Evolutionary conservation across 1,140 invertebrate genomes (phyloP), one percentile per base, ranked within the genome.

Genomic region (Drosophila chauvacae): DNA sequence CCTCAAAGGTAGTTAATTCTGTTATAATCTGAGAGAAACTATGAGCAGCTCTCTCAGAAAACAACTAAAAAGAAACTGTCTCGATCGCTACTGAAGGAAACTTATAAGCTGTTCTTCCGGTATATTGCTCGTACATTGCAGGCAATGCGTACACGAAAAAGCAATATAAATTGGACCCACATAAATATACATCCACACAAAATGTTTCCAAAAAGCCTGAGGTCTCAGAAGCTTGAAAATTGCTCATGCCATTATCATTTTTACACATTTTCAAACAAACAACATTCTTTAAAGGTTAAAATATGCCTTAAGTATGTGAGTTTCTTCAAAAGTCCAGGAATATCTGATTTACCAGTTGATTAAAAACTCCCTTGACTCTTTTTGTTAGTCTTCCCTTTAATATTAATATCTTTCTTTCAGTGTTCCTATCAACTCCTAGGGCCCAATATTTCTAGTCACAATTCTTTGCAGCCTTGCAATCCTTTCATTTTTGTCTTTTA

Each of bases 401-500:
- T 4, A 4, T 2, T 1, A 37, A 41, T 50, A 16, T 26, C n/a
- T 57, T 65, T 65, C 30, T 66, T 51, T 45, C 42, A 44, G 66
- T 70, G 66, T 16, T 35, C 13, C 11, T 23, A 55, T 39, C 37
- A 11, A 14, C 33, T 61, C 23, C 33, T 37, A 16, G n/a, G 30
- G 55, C 59, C 62, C 35, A 57, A 51, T 47, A 48, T 53, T 42
- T 45, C 37, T 33, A 45, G 35, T 44, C 55, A 13, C 48, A 51
- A 39, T 44, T 35, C 58, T 59, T 45, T 45, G 39, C 57, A 66
- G 45, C 75, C 53, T 77, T 62, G 59, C 72, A 80, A 88, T 80
- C 84, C 81, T 81, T 88, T 75, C 61, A 35, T 44, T 71, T 69
- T 63, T 39, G 20, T 72, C 55, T 47, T 55, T 47, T 55, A 30